Evolutionary conservation across 35 echinoderm and acorn worm genomes (phyloP), one percentile per base, ranked within the genome.

Genomic region (Heliocidaris erythrogramma): DNA sequence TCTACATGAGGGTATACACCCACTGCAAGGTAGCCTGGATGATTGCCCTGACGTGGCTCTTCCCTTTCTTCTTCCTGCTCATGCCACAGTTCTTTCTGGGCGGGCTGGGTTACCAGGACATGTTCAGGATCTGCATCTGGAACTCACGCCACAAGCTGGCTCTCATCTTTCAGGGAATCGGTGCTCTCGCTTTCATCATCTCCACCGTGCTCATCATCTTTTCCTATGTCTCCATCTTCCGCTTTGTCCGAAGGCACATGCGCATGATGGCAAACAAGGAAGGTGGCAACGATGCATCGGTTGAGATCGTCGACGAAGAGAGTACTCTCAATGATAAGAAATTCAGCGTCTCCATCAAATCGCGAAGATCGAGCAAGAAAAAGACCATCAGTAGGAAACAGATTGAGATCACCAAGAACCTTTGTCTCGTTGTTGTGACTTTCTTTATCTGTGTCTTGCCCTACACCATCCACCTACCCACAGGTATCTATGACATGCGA

Each of bases 331-430:
- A 89, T 42, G 87, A 48, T 89, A 48, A 47, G 29, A 89, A 32
- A 47, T 4, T 32, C 16, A n/a, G 31, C 31, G 7, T 5, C 30
- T 17, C 31, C 8, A 42, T 24, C 87, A 32, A 47, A 48, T 47
- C 31, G 42, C 87, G 42, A 2, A 94, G 95, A 49, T 31, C 78
- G 27, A 87, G 49, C 42, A 88, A 61, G 42, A 94, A 94, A 17
- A 65, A 94, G 27, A 59, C 21, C 4, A 32, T 96, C 47, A 95
- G 94, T 2, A 78, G 65, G 47, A 87, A 91, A 59, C 96, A 96
- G 30, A 85, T 96, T 7, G 88, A 95, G 30, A 96, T 96, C 31
- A 96, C 96, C 0, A 96, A 96, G 88, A 96, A 96, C 32, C 65
- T 96, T 7, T 96, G 94, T 93, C 88, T 91, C 21, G 96, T 96